Evolutionary conservation across 2,888 invertebrate species (phyloP).

Genomic region (Alloscopus bannaensis): DNA sequence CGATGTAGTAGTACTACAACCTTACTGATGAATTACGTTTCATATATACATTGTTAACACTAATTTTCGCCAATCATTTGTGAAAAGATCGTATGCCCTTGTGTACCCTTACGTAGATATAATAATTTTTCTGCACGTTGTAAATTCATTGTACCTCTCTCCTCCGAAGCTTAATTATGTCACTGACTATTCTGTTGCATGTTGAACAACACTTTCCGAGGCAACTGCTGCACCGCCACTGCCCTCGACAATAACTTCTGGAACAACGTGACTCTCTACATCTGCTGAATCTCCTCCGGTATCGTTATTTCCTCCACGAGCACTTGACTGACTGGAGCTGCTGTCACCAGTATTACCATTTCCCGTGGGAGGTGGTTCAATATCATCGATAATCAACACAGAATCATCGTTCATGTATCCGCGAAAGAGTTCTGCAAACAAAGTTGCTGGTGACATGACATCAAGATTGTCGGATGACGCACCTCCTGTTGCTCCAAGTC

Average conservation of each 20-base stretch:
- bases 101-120: too few species aligned
- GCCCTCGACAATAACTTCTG: conserved; percentile 29
- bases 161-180: too few species aligned
- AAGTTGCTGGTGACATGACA: conserved; percentile 41
- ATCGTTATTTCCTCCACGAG: conserved; percentile 33
- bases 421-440: conserved; percentile 47
- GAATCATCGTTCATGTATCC: conserved; percentile 47
- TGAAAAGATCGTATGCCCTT: too few species aligned
- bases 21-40: too few species aligned
- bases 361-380: conserved; percentile 10
- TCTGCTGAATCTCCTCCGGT: conserved; percentile 46
- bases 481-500: conserved; percentile 35
- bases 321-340: conserved; percentile 24
- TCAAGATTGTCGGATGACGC: conserved; percentile 9
- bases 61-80: too few species aligned
- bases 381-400: conserved; percentile 22
- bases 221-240: background rate
- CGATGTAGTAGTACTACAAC: too few species aligned
- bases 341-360: conserved; percentile 12
- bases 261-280: conserved; percentile 33
- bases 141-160: too few species aligned
- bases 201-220: conserved; percentile 9
- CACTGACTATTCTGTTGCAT: conserved; percentile 14
- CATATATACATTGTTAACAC: too few species aligned
- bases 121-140: too few species aligned